Evolutionary conservation across 2,888 invertebrate species (phyloP).

Genomic region (Eurois occulta): DNA sequence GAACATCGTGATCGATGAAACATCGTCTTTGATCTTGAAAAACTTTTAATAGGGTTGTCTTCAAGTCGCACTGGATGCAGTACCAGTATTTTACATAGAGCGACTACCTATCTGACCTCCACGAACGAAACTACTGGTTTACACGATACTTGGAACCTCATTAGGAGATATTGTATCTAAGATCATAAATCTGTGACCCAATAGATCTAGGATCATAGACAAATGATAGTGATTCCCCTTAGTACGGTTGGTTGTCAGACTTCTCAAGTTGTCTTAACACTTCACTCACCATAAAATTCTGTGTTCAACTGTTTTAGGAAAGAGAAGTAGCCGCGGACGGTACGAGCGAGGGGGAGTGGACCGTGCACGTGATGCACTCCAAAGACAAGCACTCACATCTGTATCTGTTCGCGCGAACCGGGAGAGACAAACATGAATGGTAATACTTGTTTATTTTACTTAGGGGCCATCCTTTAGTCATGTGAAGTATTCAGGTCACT

Average conservation of each 20-base stretch:
- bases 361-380: slow-evolving; percentile 82
- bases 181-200: neutral
- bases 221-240: neutral
- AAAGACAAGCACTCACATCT: slow-evolving; percentile 81
- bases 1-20: no score
- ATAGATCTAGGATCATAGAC: neutral
- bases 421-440: slow-evolving; percentile 98
- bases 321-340: slow-evolving; percentile 79
- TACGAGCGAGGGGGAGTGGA: slow-evolving; percentile 85
- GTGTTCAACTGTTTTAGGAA: slow-evolving; percentile 71
- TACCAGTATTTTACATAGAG: no score
- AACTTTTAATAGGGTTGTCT: no score
- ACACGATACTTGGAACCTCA: neutral
- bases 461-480: no score
- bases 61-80: neutral
- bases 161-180: neutral
- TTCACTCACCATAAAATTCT: neutral
- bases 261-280: neutral
- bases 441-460: slow-evolving; percentile 78
- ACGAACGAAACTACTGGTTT: neutral
- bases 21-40: no score
- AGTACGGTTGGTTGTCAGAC: neutral
- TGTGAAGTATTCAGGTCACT: no score
- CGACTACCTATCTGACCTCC: no score
- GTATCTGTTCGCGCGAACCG: slow-evolving; percentile 92